Conservation (phyloP, 2,113 vertebrate species). For the Naja naja region DNA sequence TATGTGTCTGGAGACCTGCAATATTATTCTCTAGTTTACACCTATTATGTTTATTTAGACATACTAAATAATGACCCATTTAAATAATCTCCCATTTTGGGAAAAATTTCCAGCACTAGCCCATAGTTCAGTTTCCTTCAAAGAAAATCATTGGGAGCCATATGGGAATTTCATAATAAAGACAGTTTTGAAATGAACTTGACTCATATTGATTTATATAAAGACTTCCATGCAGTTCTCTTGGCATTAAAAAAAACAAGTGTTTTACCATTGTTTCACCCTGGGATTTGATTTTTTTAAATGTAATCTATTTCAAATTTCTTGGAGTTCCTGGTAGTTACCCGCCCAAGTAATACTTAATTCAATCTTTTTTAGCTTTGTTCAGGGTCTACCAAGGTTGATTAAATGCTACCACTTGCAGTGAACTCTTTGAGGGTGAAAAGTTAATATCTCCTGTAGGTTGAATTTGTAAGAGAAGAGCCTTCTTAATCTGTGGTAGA, state of each 20-base stretch:
- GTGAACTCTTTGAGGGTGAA: background rate
- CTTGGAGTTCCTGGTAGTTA: background rate
- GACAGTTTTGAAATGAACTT: background rate
- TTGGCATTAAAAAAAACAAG: background rate
- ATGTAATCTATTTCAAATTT: background rate
- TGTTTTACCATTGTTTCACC: background rate
- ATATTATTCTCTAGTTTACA: too few species aligned
- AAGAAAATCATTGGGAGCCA: background rate
- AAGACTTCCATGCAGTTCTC: background rate
- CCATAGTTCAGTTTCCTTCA: background rate
- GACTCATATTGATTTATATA: background rate
- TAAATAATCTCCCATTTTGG: too few species aligned
- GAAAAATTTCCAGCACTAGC: background rate
- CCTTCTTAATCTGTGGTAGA: background rate
- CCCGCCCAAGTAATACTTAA: background rate
- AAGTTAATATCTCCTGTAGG: background rate
- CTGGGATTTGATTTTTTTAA: background rate
- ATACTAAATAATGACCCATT: too few species aligned
- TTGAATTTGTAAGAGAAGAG: background rate
- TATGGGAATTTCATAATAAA: background rate
- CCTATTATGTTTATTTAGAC: too few species aligned
- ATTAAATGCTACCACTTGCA: background rate
- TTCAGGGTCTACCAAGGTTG: background rate
- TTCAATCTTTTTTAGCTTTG: background rate
- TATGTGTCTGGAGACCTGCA: too few species aligned